These are phyloP conservation scores for Turritopsis rubra DNA, from an alignment of 30 jellyfish, hydroid and myxozoan genomes.

Conservation along the genomic window DNA sequence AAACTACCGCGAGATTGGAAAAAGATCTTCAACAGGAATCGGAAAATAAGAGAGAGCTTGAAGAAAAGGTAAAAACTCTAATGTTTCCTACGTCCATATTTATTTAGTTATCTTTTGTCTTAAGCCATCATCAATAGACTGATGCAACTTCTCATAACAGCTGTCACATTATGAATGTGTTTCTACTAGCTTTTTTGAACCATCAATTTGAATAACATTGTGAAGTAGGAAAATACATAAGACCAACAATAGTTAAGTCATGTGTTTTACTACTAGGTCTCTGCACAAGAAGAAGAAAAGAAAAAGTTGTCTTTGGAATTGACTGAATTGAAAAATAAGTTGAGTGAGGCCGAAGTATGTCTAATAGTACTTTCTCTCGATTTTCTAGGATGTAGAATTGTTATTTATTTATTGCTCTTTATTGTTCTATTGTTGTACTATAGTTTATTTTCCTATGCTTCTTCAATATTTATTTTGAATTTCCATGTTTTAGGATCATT, in stretches of 20 bases:
- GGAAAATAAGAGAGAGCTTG: neutral
- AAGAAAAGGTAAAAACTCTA: neutral
- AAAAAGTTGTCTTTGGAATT: neutral
- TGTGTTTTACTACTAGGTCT: neutral
- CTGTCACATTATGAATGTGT: neutral
- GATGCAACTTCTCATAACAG: neutral
- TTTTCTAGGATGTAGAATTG: neutral
- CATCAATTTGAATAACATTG: no score
- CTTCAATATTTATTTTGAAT: no score
- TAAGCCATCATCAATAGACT: neutral
- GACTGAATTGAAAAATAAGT: neutral
- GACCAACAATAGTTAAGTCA: neutral
- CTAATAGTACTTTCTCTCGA: neutral
- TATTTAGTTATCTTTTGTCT: neutral
- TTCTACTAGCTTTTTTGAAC: no score
- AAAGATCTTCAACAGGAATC: conserved; percentile 12
- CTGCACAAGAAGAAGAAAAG: neutral
- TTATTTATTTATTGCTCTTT: no score
- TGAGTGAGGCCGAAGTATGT: neutral
- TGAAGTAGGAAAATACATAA: no score
- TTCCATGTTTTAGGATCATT: neutral
- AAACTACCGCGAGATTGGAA: neutral
- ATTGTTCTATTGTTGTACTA: no score
- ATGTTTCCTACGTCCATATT: no score
- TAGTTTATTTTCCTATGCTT: no score